Percentiles rank a stretch among this genome's conserved stretches.
Conservation (phyloP, 2,797 vertebrate genomes). For the Gymnoscopelus microlampas region DNA sequence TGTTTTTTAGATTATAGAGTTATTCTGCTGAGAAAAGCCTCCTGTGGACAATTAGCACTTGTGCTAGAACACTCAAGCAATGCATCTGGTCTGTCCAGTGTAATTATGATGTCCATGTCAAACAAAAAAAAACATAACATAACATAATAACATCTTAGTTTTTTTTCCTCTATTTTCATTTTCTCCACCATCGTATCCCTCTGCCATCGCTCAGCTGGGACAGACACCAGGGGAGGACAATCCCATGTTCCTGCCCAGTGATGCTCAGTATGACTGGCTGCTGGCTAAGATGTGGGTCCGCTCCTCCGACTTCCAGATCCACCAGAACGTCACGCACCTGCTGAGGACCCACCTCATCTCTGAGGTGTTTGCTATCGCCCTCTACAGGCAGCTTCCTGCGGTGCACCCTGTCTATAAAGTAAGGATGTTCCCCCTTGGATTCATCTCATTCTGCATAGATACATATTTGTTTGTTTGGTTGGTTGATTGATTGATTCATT, state of each 20-base stretch:
- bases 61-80: too few relatives aligned
- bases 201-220: conserved; percentile 78
- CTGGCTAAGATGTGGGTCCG: conserved; percentile 98
- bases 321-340: conserved; percentile 95
- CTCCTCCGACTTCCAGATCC: conserved; percentile 94
- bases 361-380: conserved; percentile 93
- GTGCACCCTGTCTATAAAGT: conserved; percentile 97
- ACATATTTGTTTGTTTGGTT: neutral
- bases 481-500: neutral
- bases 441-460: too few relatives aligned
- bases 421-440: conserved; percentile 1
- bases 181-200: neutral
- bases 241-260: conserved; percentile 95
- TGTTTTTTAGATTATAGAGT: too few relatives aligned
- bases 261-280: conserved; percentile 90
- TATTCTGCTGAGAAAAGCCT: too few relatives aligned
- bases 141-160: too few relatives aligned
- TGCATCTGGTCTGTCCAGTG: too few relatives aligned
- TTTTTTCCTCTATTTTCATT: neutral
- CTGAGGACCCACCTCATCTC: conserved; percentile 91
- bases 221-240: conserved; percentile 88
- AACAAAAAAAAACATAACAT: too few relatives aligned
- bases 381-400: conserved; percentile 93
- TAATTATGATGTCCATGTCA: too few relatives aligned
- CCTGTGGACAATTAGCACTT: too few relatives aligned